A percentile compares a stretch with the other conserved stretches of the same genome.
These are phyloP conservation scores for Thaumatotibia leucotreta DNA, from an alignment of 1,140 invertebrate species.

Conservation along the genomic window DNA sequence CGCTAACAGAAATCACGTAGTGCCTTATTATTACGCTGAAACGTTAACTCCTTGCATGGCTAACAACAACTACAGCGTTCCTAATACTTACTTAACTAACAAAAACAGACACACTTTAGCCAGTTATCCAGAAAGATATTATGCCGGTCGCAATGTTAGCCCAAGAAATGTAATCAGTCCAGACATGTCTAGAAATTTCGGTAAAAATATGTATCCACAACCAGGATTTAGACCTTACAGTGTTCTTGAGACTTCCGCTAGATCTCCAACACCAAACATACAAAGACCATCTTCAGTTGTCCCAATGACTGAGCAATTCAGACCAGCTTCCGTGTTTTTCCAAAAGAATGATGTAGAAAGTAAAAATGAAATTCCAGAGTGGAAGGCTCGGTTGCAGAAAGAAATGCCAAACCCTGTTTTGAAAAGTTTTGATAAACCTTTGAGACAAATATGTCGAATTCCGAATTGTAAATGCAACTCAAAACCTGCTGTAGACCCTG, in stretches of 20 bases:
- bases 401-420: constrained; percentile 38
- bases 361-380: constrained; percentile 49
- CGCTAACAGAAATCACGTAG: constrained; percentile 69
- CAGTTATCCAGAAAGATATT: constrained; percentile 46
- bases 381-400: constrained; percentile 54
- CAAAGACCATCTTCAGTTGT: constrained; percentile 60
- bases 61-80: constrained; percentile 58
- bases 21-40: constrained; percentile 70
- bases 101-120: constrained; percentile 51
- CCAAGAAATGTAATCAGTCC: constrained; percentile 38
- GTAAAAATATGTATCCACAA: constrained; percentile 36
- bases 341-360: constrained; percentile 42
- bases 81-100: constrained; percentile 40
- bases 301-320: constrained; percentile 56
- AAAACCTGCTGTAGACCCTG: constrained; percentile 31
- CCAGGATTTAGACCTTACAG: constrained; percentile 59
- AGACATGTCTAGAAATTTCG: constrained; percentile 40
- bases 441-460: constrained; percentile 56
- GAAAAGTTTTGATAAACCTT: constrained; percentile 47
- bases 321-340: constrained; percentile 62
- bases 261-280: constrained; percentile 45
- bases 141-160: constrained; percentile 34
- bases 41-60: constrained; percentile 61
- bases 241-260: constrained; percentile 53
- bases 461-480: constrained; percentile 65